These are phyloP conservation scores for Biston stratarius DNA, from an alignment of 2,888 invertebrate species.

Conservation along the genomic window DNA sequence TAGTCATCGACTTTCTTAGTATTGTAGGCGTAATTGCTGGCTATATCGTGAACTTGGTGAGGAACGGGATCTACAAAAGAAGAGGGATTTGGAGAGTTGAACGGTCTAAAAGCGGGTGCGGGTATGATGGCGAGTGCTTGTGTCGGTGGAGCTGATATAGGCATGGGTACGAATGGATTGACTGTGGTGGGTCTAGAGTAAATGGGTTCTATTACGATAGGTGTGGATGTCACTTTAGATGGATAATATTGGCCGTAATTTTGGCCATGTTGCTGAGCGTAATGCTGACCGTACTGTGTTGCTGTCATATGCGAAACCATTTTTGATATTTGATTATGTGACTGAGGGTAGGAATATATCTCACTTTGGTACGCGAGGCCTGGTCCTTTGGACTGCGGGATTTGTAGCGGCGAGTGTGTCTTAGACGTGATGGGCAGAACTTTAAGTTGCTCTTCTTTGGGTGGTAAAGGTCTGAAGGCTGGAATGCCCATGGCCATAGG, in stretches of 20 bases:
- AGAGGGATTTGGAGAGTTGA: constrained; percentile 73
- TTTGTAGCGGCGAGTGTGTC: constrained; percentile 67
- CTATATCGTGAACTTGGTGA: constrained; percentile 77
- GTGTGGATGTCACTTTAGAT: constrained; percentile 69
- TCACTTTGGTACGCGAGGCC: constrained; percentile 79
- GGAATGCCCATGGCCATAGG: constrained; percentile 89
- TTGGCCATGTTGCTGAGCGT: constrained; percentile 32
- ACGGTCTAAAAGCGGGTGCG: constrained; percentile 71
- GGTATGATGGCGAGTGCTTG: constrained; percentile 74
- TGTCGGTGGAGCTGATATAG: constrained; percentile 57
- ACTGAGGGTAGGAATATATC: constrained; percentile 63
- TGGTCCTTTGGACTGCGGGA: constrained; percentile 74
- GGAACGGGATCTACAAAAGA: constrained; percentile 83
- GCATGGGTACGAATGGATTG: constrained; percentile 83
- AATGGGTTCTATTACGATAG: constrained; percentile 66
- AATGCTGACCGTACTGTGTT: constrained; percentile 62
- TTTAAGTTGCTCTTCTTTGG: constrained; percentile 85
- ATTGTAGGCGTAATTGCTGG: constrained; percentile 69
- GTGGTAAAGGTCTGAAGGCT: constrained; percentile 92
- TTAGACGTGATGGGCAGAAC: constrained; percentile 78
- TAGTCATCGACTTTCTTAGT: constrained; percentile 82
- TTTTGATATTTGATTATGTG: constrained; percentile 77
- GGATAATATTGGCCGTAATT: constrained; percentile 60
- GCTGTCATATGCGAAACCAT: constrained; percentile 82
- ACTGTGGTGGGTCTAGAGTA: constrained; percentile 86